Evolutionary conservation across 2,797 vertebrate genomes (phyloP), one percentile per base, ranked within the genome.

Genomic region (Enoplosus armatus): DNA sequence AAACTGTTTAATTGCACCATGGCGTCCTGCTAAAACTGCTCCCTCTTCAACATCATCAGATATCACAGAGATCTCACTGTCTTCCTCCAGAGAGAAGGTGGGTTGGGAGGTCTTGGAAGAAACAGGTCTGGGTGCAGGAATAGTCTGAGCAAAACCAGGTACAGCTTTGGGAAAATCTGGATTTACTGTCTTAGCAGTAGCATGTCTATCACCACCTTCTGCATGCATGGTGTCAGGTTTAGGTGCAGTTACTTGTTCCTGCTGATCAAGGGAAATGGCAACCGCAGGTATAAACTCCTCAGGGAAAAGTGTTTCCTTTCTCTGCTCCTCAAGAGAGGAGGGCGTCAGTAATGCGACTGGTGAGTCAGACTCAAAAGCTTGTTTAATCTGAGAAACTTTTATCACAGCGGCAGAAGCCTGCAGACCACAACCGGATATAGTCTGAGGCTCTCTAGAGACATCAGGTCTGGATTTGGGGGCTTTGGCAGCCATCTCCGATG

Each of bases 331-430:
- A 5, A 29, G 22, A 75, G 79, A 54, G 3, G 66, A 3, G 1
- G 76, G 16, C 1, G 27, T 61, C 37, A 39, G 69, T 14, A 78
- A 60, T 53, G 69, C 41, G 33, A 55, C 79, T 11, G 83, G 58
- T 48, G 90, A 86, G 50, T 86, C 80, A 18, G 85, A 82, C 83
- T 96, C 96, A 90, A 96, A 96, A n/a, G 94, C 92, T 85, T 95
- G 93, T 91, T 96, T 96, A 27, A 96, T 92, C 85, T 93, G 92
- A 72, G 93, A 95, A 62, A 96, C 93, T 35, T 94, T 95, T 50
- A 96, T 94, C 2, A 93, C 79, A 74, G 93, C 91, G 5, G 90
- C 86, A 68, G 95, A 96, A 37, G 90, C 85, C 10, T 92, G 90
- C 45, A 96, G 88, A 69, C 95, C 96, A 92, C 95, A 96, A 5